These are phyloP conservation scores for Matsumyia berberina DNA, from an alignment of 2,888 invertebrate genomes.

Conservation along the genomic window DNA sequence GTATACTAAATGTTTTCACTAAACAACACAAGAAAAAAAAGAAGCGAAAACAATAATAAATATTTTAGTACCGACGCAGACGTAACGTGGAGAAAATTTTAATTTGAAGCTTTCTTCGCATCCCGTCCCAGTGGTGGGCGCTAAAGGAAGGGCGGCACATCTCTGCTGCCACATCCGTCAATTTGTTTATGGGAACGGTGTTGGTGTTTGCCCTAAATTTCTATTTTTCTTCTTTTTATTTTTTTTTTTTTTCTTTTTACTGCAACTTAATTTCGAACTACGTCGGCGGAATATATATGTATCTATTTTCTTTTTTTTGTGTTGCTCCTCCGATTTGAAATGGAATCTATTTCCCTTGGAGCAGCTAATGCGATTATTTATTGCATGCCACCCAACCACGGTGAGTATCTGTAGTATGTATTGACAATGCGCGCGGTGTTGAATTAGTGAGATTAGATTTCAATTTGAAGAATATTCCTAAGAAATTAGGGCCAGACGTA, in stretches of 20 bases:
- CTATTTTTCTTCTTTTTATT: slow-evolving; percentile 40
- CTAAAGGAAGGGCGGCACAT: slow-evolving; percentile 39
- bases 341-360: slow-evolving; percentile 14
- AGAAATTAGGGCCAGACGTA: slow-evolving; percentile 35
- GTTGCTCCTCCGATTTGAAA: background rate
- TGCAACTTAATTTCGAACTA: slow-evolving; percentile 44
- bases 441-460: slow-evolving; percentile 57
- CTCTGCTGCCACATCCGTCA: slow-evolving; percentile 62
- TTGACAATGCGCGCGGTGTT: slow-evolving; percentile 43
- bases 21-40: slow-evolving; percentile 29
- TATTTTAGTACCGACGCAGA: slow-evolving; percentile 42
- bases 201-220: slow-evolving; percentile 65
- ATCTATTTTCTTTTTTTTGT: slow-evolving; percentile 1
- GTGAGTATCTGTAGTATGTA: slow-evolving; percentile 27
- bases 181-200: slow-evolving; percentile 62
- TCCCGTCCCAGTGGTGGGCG: background rate
- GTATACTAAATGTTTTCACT: slow-evolving; percentile 50
- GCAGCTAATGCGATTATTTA: slow-evolving; percentile 62
- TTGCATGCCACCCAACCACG: slow-evolving; percentile 53
- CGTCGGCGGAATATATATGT: background rate
- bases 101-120: slow-evolving; percentile 67
- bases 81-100: slow-evolving; percentile 66
- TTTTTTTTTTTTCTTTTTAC: slow-evolving; percentile 26
- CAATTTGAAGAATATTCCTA: slow-evolving; percentile 57
- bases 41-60: slow-evolving; percentile 63